Evolutionary conservation across 2,888 invertebrate species (phyloP), one percentile per base, ranked within the genome.

Genomic region (Leptopilina drosophilae): DNA sequence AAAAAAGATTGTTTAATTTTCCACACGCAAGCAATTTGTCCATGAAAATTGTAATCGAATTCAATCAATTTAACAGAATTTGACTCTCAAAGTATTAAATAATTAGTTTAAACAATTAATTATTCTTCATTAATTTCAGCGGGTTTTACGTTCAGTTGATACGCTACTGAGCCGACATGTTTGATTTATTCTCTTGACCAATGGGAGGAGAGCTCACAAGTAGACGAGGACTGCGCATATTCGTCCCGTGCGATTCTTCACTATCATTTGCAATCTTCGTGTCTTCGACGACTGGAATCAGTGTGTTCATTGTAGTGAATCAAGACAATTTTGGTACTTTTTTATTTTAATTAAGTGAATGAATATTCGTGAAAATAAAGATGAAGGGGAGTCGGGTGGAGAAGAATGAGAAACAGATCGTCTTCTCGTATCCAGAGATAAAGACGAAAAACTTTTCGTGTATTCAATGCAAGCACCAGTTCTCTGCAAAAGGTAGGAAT

Each of bases 361-460:
- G 56, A 73, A n/a, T 56, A 9, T 33, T 69, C 20, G 9, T 78
- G 5, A 14, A 40, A 78, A 42, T 14, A 26, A 73, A 26, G 6
- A 67, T 69, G 69, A 59, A 20, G 46, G 77, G 77, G 46, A 46
- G 33, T 12, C 67, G 69, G 12, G n/a, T 12, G 15, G 59, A 67
- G 33, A 64, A 64, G 46, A 2, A 1, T 20, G 46, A 40, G 59
- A 66, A 75, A 12, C 20, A 26, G n/a, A 5, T 33, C 2, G 12
- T 56, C 7, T 80, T 66, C 67, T 53, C 64, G 4, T 79, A 84
- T 59, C 86, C 88, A 5, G 59, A 77, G 2, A 85, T 82, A 5
- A 88, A 86, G 66, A 42, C 85, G 7, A 85, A 84, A 65, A 87
- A 90, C 15, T 80, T 89, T 5, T 65, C 62, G 6, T 90, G 89